Evolutionary conservation across 37 sponge, comb jelly and placozoan genomes (phyloP).

Genomic region (Bolinopsis microptera): DNA sequence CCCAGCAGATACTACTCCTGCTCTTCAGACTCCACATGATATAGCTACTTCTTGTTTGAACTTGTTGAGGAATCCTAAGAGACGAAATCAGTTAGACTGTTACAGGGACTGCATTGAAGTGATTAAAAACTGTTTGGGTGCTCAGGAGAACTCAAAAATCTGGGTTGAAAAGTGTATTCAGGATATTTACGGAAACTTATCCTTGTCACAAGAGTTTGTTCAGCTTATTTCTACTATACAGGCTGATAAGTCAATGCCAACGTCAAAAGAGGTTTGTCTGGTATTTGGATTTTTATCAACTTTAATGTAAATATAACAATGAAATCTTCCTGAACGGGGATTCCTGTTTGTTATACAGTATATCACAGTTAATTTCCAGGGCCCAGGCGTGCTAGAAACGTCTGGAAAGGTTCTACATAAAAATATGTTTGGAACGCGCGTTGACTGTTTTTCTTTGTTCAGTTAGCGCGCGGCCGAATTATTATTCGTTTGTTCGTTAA

Average conservation of each 20-base stretch:
- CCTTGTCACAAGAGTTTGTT: not conserved
- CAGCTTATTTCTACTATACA: conserved; percentile 3
- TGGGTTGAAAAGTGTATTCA: not conserved
- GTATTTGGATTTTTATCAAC: too few relatives aligned
- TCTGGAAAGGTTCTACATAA: not conserved
- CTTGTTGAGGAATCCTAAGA: not conserved
- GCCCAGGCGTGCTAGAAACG: too few relatives aligned
- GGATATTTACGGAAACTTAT: not conserved
- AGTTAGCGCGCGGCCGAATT: too few relatives aligned
- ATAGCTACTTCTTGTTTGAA: not conserved
- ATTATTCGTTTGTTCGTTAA: too few relatives aligned
- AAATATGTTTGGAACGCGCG: not conserved
- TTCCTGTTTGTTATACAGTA: too few relatives aligned
- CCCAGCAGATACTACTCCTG: not conserved
- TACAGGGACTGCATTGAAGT: not conserved
- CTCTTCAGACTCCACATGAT: not conserved
- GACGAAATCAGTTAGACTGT: conserved; percentile 10
- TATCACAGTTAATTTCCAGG: too few relatives aligned
- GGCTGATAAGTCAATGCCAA: not conserved
- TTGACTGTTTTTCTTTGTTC: too few relatives aligned
- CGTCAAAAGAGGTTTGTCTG: not conserved
- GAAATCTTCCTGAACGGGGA: too few relatives aligned
- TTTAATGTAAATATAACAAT: too few relatives aligned
- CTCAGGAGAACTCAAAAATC: not conserved
- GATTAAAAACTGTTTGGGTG: not conserved